These are phyloP conservation scores for Gyps fulvus DNA, from an alignment of 2,113 vertebrate genomes.

Conservation along the genomic window DNA sequence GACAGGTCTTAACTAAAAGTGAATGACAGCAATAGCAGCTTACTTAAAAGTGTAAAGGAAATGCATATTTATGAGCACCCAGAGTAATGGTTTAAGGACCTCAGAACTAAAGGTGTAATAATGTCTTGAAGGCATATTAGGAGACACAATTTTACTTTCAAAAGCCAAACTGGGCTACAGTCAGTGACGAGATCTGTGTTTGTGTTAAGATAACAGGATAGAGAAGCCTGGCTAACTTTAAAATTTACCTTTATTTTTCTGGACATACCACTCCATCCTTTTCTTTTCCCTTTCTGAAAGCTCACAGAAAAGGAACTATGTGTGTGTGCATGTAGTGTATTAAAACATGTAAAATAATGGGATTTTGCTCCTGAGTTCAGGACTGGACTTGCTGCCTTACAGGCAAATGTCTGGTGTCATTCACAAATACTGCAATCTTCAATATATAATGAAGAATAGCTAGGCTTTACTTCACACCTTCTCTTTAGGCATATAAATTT, in stretches of 20 bases:
- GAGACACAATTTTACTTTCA: conserved; percentile 13
- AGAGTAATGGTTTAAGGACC: conserved; percentile 14
- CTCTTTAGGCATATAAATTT: not conserved
- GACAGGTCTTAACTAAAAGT: conserved; percentile 66
- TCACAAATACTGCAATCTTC: not conserved
- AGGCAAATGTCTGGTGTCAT: not conserved
- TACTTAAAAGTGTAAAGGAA: conserved; percentile 49
- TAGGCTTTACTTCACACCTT: not conserved
- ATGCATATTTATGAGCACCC: conserved; percentile 62
- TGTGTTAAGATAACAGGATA: not conserved
- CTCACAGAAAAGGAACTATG: not conserved
- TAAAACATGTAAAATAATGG: not conserved
- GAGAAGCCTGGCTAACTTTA: not conserved
- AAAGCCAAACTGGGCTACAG: not conserved
- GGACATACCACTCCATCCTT: not conserved
- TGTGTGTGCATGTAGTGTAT: not conserved
- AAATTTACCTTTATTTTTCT: not conserved
- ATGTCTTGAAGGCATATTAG: conserved; percentile 1
- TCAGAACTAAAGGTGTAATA: conserved; percentile 27
- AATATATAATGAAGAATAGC: not conserved
- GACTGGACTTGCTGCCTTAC: not conserved
- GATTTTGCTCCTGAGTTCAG: not conserved
- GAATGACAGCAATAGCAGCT: conserved; percentile 63
- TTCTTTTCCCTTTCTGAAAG: not conserved
- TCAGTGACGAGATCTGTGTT: not conserved